Evolutionary conservation across 2,888 invertebrate genomes (phyloP).

Genomic region (Aporophyla nigra): DNA sequence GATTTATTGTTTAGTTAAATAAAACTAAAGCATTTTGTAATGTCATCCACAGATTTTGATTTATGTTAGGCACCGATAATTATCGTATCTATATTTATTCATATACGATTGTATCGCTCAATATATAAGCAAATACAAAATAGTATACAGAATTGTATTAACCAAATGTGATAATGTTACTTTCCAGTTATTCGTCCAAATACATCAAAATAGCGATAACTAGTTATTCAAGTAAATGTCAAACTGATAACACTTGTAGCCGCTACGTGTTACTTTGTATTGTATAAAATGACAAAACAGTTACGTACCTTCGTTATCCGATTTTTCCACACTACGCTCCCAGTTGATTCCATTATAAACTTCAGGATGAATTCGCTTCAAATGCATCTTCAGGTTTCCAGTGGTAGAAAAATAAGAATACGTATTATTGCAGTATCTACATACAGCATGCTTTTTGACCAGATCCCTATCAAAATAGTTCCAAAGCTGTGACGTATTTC

Average conservation of each 20-base stretch:
- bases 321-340: background rate
- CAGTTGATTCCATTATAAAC: slow-evolving; percentile 18
- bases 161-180: background rate
- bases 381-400: slow-evolving; percentile 33
- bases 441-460: slow-evolving; percentile 16
- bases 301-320: slow-evolving; percentile 43
- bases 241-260: no score
- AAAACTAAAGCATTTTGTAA: no score
- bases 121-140: no score
- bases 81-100: no score
- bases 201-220: background rate
- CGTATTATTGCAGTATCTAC: slow-evolving; percentile 40
- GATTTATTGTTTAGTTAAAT: no score
- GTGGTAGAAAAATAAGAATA: slow-evolving; percentile 51
- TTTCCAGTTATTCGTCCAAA: background rate
- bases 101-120: background rate
- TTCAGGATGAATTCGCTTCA: slow-evolving; percentile 25
- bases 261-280: background rate
- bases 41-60: no score
- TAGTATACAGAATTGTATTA: background rate
- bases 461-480: slow-evolving; percentile 41
- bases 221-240: background rate
- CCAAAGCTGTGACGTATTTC: slow-evolving; percentile 38
- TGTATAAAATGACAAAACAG: background rate
- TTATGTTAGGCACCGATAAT: no score